Base-by-base conservation (phyloP, 2,888 invertebrate species). In the Platycheirus albimanus region DNA sequence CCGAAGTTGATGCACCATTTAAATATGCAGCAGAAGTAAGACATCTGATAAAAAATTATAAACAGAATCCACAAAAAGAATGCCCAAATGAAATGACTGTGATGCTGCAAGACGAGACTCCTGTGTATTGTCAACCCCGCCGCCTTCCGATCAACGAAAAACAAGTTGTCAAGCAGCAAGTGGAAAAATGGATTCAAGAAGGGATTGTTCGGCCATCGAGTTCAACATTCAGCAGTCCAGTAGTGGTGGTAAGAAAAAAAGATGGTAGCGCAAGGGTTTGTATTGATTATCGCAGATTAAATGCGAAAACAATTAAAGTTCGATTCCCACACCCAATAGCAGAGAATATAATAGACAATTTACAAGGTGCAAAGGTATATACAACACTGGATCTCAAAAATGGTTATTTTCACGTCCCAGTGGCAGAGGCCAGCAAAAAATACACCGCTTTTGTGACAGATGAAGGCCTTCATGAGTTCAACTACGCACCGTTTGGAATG, bases 381-480 rank as follows among this genome's bases (percentile, higher is more conserved):
- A 54, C 63, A 24, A 72, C 52, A 13, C 24, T 72, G 17, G 63
- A 63, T 15, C 20, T 72, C 0, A 58, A 69, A 20, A 67, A 85
- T 33, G 78, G 64, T 1, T 76, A 75, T 49, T 83, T 85, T 19
- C 69, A 83, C 15, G 76, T 79, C 11, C 41, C 70, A 15, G 38
- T 85, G 1, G 79, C 52, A 19, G 63, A 78, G 24, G 7, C 7
- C 5, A 83, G 61, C 24, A 28, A 43, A 30, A 63, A 54, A 28
- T 77, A 58, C 2, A 76, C 19, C 0, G 78, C 90, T 0, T 91
- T 91, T 85, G 89, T 91, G 0, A 90, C 88, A 6, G 88, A 85
- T 5, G 86, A 86, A 69, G 90, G 90, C 0, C 89, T 88, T 19
- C 90, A 81, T 83, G 89, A 91, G 78, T 91, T 91, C 78, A 54